Conservation (phyloP, 2,113 vertebrate genomes). For the Platysteira castanea region DNA sequence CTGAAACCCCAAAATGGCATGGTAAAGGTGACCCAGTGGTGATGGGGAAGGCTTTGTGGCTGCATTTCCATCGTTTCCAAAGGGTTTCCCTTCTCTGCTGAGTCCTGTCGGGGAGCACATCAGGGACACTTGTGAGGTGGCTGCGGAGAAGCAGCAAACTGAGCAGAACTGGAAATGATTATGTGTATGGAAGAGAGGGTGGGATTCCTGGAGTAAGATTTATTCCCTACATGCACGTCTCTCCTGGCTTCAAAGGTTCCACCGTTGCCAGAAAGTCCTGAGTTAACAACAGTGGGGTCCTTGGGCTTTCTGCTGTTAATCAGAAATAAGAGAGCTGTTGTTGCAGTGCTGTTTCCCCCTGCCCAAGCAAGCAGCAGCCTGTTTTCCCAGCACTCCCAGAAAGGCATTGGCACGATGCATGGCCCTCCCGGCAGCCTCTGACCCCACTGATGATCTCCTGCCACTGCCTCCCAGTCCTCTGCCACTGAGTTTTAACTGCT, state of each 20-base stretch:
- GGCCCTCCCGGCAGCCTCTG: background rate
- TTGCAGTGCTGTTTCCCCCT: background rate
- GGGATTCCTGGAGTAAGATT: background rate
- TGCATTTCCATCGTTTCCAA: background rate
- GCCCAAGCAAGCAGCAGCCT: background rate
- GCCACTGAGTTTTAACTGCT: background rate
- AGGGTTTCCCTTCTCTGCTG: background rate
- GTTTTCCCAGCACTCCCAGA: background rate
- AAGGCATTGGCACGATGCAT: background rate
- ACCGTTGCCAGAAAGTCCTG: background rate
- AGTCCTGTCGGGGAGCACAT: background rate
- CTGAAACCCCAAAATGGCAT: background rate
- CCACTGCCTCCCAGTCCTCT: background rate
- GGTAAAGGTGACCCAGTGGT: background rate
- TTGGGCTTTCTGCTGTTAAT: background rate
- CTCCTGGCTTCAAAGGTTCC: background rate
- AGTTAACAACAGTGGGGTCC: background rate
- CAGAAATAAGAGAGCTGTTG: background rate
- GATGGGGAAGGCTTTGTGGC: background rate
- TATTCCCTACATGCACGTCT: background rate
- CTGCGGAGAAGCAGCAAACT: background rate
- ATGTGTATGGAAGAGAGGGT: background rate
- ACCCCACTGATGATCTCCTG: background rate
- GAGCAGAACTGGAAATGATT: constrained; percentile 22
- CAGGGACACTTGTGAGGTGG: background rate